A percentile compares a stretch with the other conserved stretches of the same genome.
phyloP scores from a whole-genome alignment of 2,113 vertebrate species.

The Chaetodon trifascialis region DNA sequence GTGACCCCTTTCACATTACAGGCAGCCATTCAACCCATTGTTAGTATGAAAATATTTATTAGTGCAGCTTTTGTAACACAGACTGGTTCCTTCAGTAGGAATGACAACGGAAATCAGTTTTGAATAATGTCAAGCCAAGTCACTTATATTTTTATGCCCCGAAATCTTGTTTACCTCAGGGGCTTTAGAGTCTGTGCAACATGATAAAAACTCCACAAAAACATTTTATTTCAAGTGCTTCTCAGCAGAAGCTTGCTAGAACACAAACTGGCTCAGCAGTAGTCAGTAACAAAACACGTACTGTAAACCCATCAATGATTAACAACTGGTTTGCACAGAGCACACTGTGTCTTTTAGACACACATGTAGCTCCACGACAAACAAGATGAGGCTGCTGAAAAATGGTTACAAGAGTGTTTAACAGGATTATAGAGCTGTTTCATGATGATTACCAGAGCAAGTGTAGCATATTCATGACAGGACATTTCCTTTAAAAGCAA shows the following conservation, averaged over 20 bases:
- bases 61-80: neutral
- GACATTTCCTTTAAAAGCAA: neutral
- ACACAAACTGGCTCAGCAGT: constrained; percentile 8
- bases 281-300: constrained; percentile 52
- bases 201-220: neutral
- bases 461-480: neutral
- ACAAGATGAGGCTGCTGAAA: constrained; percentile 23
- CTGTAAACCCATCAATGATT: constrained; percentile 80
- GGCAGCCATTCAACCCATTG: neutral
- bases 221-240: neutral
- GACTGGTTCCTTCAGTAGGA: neutral
- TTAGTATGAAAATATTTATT: neutral
- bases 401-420: constrained; percentile 1
- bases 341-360: constrained; percentile 57
- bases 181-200: neutral
- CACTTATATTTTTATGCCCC: neutral
- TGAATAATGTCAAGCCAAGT: neutral
- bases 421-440: neutral
- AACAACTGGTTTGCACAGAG: constrained; percentile 56
- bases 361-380: constrained; percentile 17
- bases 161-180: neutral
- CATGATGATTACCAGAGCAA: neutral
- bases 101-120: neutral
- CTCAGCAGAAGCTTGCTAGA: constrained; percentile 11
- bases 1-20: neutral